phyloP scores from a whole-genome alignment of 2,888 invertebrate species.

The Pyrrhia umbra region DNA sequence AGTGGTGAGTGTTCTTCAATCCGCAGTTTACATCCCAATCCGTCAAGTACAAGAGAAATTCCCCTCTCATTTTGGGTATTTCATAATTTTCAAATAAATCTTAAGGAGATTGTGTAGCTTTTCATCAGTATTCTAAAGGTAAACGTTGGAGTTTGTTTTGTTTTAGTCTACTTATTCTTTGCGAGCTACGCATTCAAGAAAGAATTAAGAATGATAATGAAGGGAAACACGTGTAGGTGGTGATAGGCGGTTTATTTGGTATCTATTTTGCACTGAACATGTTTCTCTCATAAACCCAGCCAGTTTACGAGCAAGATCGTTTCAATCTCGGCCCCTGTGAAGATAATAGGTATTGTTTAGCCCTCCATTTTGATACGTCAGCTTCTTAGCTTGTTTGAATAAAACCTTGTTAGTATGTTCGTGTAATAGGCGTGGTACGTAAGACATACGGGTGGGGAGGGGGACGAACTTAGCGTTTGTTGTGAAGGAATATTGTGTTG shows the following conservation, averaged over 20 bases:
- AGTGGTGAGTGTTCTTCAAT: slow-evolving; percentile 55
- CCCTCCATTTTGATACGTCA: slow-evolving; percentile 72
- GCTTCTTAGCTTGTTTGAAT: slow-evolving; percentile 73
- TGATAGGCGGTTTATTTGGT: slow-evolving; percentile 31
- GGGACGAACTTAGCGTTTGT: slow-evolving; percentile 12
- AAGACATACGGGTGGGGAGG: slow-evolving; percentile 26
- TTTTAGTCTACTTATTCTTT: slow-evolving; percentile 53
- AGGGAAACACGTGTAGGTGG: slow-evolving; percentile 39
- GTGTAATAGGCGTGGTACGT: slow-evolving; percentile 45
- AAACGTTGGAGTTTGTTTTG: slow-evolving; percentile 39
- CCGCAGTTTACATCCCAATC: slow-evolving; percentile 41
- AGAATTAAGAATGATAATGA: slow-evolving; percentile 49
- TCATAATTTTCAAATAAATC: slow-evolving; percentile 43
- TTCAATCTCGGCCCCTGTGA: slow-evolving; percentile 73
- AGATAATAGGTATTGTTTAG: slow-evolving; percentile 76
- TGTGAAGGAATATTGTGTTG: slow-evolving; percentile 26
- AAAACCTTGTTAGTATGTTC: slow-evolving; percentile 69
- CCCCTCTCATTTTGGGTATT: slow-evolving; percentile 25
- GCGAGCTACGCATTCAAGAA: slow-evolving; percentile 10
- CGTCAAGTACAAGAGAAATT: slow-evolving; percentile 34
- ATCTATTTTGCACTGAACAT: slow-evolving; percentile 53
- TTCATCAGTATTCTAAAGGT: slow-evolving; percentile 33
- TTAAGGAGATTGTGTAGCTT: slow-evolving; percentile 25
- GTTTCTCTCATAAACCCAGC: slow-evolving; percentile 57
- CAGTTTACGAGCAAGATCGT: slow-evolving; percentile 73